phyloP scores from a whole-genome alignment of 2,113 vertebrate genomes.

The Daubentonia madagascariensis region DNA sequence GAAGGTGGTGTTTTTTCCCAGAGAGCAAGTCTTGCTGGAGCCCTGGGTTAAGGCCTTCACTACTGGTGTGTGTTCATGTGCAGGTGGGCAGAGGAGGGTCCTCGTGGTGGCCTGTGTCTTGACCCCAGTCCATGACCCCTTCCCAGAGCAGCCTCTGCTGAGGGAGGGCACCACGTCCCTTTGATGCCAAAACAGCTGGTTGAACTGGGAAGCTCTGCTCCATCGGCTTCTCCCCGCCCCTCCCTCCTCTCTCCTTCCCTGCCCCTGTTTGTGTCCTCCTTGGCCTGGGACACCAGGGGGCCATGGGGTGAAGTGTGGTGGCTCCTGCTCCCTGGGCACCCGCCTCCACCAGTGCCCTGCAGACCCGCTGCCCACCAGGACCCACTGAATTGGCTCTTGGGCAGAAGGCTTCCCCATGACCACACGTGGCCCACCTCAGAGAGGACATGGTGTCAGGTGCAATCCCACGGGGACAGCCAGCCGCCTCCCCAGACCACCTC shows the following conservation, averaged over 20 bases:
- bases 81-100: slow-evolving; percentile 64
- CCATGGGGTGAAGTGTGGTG: too few species aligned
- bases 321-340: neutral
- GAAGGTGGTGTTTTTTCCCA: neutral
- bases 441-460: neutral
- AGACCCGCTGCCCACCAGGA: too few species aligned
- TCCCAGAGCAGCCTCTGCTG: neutral
- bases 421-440: neutral
- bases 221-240: rapidly evolving
- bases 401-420: neutral
- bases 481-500: neutral
- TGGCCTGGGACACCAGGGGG: neutral
- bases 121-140: neutral
- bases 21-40: neutral
- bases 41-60: slow-evolving; percentile 75
- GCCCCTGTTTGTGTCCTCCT: neutral
- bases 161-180: neutral
- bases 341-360: too few species aligned
- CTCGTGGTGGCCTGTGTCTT: rapidly evolving
- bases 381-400: neutral
- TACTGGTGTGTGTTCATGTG: slow-evolving; percentile 67
- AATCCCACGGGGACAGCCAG: neutral
- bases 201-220: neutral
- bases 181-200: rapidly evolving
- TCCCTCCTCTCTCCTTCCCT: neutral